These are phyloP conservation scores for Phymatocera aterrima DNA, from an alignment of 2,888 invertebrate genomes.

Conservation along the genomic window DNA sequence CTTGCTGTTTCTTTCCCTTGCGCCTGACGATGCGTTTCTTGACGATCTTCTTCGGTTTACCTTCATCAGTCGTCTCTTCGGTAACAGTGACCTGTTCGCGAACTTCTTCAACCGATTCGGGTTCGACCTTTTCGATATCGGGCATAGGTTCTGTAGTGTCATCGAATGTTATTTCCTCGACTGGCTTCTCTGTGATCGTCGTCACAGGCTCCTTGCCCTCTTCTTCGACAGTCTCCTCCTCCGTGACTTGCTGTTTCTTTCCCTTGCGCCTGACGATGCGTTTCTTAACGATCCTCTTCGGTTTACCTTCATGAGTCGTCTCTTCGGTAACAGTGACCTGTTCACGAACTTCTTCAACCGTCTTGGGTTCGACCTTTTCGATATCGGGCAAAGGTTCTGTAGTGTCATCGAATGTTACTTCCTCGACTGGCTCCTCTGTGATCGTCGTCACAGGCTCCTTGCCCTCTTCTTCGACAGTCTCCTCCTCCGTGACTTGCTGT, in stretches of 20 bases:
- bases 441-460: slow-evolving; percentile 63
- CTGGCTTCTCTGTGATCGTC: slow-evolving; percentile 55
- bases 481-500: slow-evolving; percentile 75
- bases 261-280: slow-evolving; percentile 62
- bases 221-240: slow-evolving; percentile 13
- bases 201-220: slow-evolving; percentile 66
- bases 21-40: slow-evolving; percentile 60
- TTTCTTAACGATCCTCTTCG: slow-evolving; percentile 71
- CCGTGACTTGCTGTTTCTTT: slow-evolving; percentile 66
- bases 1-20: slow-evolving; percentile 64
- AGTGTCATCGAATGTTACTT: slow-evolving; percentile 49
- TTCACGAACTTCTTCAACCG: slow-evolving; percentile 44
- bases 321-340: slow-evolving; percentile 57
- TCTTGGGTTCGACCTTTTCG: slow-evolving; percentile 29
- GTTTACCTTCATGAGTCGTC: slow-evolving; percentile 70
- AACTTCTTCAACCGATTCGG: slow-evolving; percentile 54
- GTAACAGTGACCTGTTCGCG: slow-evolving; percentile 56
- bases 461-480: slow-evolving; percentile 65
- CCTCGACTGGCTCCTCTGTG: slow-evolving; percentile 59
- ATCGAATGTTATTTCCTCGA: slow-evolving; percentile 59
- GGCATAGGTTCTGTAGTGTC: slow-evolving; percentile 45
- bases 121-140: slow-evolving; percentile 27
- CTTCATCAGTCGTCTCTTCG: slow-evolving; percentile 68
- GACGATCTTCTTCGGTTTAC: slow-evolving; percentile 58
- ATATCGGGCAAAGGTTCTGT: slow-evolving; percentile 50